A percentile compares a stretch with the other conserved stretches of the same genome.
Evolutionary conservation across 2,888 invertebrate genomes (phyloP).

Genomic region (Leptodirus hochenwartii): DNA sequence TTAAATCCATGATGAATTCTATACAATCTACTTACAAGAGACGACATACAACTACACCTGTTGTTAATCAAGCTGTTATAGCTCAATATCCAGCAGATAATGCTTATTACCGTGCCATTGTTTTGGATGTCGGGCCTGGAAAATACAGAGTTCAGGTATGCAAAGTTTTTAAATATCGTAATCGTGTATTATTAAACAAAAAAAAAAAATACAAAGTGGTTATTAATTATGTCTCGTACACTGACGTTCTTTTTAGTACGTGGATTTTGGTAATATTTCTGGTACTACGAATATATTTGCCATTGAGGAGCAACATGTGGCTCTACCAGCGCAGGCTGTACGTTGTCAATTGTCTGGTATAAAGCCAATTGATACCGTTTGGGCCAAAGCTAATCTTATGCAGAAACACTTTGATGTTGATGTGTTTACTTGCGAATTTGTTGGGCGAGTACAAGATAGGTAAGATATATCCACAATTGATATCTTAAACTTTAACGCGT

Average conservation of each 20-base stretch:
- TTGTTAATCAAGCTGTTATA: conserved; percentile 44
- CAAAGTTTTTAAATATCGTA: no score
- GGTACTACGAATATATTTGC: conserved; percentile 51
- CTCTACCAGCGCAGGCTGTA: conserved; percentile 50
- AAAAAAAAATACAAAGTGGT: no score
- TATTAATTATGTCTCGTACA: no score
- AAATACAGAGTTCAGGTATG: no score
- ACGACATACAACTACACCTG: conserved; percentile 24
- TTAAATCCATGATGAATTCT: conserved; percentile 48
- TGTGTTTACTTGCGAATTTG: conserved; percentile 37
- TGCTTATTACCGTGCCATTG: conserved; percentile 49
- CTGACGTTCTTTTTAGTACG: conserved; percentile 39
- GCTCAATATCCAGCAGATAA: conserved; percentile 54
- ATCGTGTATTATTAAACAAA: no score
- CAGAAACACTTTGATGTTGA: conserved; percentile 43
- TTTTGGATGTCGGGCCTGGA: no score
- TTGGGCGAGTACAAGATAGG: conserved; percentile 28
- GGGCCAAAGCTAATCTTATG: conserved; percentile 36
- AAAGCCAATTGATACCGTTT: conserved; percentile 35
- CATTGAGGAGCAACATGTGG: conserved; percentile 44
- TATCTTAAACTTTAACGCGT: no score
- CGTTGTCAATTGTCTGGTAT: conserved; percentile 46
- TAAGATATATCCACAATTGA: conserved; percentile 25
- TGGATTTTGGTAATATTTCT: conserved; percentile 60
- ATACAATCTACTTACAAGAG: conserved; percentile 49